Percentiles rank a stretch among this genome's conserved stretches.
Evolutionary conservation across 2,888 invertebrate species (phyloP).

Genomic region (Synergus japonicus): DNA sequence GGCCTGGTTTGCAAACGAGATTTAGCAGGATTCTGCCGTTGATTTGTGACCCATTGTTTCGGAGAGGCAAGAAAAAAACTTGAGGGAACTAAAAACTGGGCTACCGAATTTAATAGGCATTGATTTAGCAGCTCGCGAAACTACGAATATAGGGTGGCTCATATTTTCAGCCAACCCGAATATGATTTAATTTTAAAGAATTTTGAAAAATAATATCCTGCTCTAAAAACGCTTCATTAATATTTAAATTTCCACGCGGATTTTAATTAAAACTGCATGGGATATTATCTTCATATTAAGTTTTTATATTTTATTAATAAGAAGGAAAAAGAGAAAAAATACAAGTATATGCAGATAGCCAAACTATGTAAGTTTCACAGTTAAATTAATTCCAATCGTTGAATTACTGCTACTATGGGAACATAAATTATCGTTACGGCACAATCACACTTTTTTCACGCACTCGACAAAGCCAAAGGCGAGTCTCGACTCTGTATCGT

Average conservation of each 20-base stretch:
- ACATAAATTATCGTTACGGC: background rate
- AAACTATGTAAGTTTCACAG: too few relatives aligned
- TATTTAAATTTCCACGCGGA: too few relatives aligned
- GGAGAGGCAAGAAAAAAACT: background rate
- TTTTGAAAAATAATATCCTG: background rate
- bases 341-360: too few relatives aligned
- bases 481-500: background rate
- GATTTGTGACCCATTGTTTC: slow-evolving; percentile 74
- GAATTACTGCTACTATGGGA: background rate
- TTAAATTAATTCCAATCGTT: background rate
- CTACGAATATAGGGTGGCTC: background rate
- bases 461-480: background rate
- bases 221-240: background rate
- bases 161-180: background rate
- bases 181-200: background rate
- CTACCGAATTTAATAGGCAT: slow-evolving; percentile 68
- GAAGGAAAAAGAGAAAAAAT: too few relatives aligned
- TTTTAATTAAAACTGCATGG: too few relatives aligned
- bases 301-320: too few relatives aligned
- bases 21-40: slow-evolving; percentile 65
- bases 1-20: slow-evolving; percentile 58
- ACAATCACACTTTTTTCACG: background rate
- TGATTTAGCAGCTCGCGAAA: slow-evolving; percentile 55
- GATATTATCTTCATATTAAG: too few relatives aligned
- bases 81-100: slow-evolving; percentile 65